Conservation (phyloP, 1,140 invertebrate genomes). For the Thaumatotibia leucotreta region DNA sequence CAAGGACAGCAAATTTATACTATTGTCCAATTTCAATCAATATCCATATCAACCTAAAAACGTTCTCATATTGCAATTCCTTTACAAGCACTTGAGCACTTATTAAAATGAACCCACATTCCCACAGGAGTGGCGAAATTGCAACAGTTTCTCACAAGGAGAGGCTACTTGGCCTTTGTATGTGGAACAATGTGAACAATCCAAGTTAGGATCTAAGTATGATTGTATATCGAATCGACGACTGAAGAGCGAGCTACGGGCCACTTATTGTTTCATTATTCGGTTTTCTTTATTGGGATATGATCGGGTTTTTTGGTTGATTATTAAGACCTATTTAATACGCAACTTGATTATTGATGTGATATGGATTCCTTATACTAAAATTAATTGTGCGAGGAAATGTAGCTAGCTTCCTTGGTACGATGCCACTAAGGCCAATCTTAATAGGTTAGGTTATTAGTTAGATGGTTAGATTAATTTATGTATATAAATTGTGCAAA, state of each 20-base stretch:
- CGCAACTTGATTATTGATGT: neutral
- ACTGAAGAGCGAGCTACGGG: conserved; percentile 43
- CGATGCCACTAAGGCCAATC: too few relatives aligned
- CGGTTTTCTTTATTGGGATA: conserved; percentile 6
- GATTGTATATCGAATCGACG: conserved; percentile 28
- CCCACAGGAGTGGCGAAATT: conserved; percentile 47
- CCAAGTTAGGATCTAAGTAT: conserved; percentile 39
- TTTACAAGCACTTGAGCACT: neutral
- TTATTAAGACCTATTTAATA: neutral
- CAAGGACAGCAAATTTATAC: neutral
- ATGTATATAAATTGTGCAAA: too few relatives aligned
- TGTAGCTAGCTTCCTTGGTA: too few relatives aligned
- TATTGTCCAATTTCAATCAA: conserved; percentile 5
- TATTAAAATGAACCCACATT: conserved; percentile 50
- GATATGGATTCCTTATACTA: neutral
- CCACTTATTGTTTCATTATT: conserved; percentile 41
- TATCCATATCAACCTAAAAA: neutral
- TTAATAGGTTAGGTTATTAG: too few relatives aligned
- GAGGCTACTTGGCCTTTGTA: conserved; percentile 63
- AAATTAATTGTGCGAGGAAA: too few relatives aligned
- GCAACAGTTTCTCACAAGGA: conserved; percentile 69
- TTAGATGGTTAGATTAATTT: too few relatives aligned
- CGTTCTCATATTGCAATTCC: neutral
- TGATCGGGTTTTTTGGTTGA: conserved; percentile 1
- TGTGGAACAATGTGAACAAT: conserved; percentile 59